These are phyloP conservation scores for Pipa parva DNA, from an alignment of 2,113 vertebrate genomes.

Conservation along the genomic window DNA sequence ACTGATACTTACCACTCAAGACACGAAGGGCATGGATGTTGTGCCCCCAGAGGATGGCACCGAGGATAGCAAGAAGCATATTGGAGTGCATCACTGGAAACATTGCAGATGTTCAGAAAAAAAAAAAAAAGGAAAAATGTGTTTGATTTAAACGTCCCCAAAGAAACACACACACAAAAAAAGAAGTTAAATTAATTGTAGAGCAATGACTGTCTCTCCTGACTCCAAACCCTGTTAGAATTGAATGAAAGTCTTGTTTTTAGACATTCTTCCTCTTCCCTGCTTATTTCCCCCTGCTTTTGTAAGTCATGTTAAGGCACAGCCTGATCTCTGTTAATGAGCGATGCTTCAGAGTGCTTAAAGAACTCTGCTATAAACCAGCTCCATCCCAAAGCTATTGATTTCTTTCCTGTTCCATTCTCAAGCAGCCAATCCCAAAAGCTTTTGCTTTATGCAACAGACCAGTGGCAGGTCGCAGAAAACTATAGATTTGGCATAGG, in stretches of 20 bases:
- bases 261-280: conserved; percentile 17
- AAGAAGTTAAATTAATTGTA: neutral
- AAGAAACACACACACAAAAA: neutral
- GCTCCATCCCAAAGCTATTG: conserved; percentile 40
- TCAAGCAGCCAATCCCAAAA: conserved; percentile 34
- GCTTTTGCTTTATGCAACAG: conserved; percentile 26
- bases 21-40: conserved; percentile 11
- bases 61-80: conserved; percentile 8
- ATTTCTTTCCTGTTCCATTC: conserved; percentile 26
- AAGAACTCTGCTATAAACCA: conserved; percentile 31
- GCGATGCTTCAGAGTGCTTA: conserved; percentile 22
- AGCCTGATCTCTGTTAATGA: conserved; percentile 33
- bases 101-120: conserved; percentile 12
- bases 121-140: neutral
- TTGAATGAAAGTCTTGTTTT: conserved; percentile 1
- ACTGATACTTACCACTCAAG: conserved; percentile 21
- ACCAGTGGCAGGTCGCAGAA: conserved; percentile 32
- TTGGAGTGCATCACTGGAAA: conserved; percentile 8
- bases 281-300: conserved; percentile 17
- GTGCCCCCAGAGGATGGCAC: conserved; percentile 26
- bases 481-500: conserved; percentile 12
- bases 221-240: conserved; percentile 5
- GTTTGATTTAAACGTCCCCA: neutral
- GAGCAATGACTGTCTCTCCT: neutral
- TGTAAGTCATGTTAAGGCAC: conserved; percentile 33